These are phyloP conservation scores for Lamellibrachia luymesi DNA, from an alignment of 1,140 invertebrate species.

Conservation along the genomic window DNA sequence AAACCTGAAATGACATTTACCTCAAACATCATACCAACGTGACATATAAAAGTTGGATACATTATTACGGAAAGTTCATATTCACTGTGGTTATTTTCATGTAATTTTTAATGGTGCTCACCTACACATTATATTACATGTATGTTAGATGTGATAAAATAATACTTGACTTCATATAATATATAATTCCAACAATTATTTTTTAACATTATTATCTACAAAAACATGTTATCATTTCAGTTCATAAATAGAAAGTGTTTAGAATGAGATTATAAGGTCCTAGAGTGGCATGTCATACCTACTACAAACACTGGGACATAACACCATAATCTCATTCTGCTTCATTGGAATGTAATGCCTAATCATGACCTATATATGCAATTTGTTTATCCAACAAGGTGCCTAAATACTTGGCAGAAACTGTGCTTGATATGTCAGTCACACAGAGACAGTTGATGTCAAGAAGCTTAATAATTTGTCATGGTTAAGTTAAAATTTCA, in stretches of 20 bases:
- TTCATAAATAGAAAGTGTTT: not conserved
- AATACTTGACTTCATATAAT: not conserved
- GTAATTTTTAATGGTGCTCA: not conserved
- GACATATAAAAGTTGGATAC: no score
- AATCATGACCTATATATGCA: not conserved
- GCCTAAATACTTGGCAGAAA: not conserved
- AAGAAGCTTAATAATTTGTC: no score
- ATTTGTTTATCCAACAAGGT: not conserved
- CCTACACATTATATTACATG: no score
- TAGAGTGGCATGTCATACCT: not conserved
- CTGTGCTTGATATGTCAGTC: no score
- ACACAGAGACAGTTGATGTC: no score
- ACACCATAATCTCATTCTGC: no score
- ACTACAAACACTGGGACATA: not conserved
- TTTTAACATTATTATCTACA: not conserved
- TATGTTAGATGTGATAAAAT: not conserved
- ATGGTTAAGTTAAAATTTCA: no score
- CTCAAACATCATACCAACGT: no score
- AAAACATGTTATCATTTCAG: not conserved
- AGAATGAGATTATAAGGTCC: not conserved
- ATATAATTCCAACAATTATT: not conserved
- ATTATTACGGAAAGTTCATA: not conserved
- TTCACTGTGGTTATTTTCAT: not conserved
- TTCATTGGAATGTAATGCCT: not conserved
- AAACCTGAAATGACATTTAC: no score